These are phyloP conservation scores for Petaurus breviceps DNA, from an alignment of 2,113 vertebrate species.

Conservation along the genomic window DNA sequence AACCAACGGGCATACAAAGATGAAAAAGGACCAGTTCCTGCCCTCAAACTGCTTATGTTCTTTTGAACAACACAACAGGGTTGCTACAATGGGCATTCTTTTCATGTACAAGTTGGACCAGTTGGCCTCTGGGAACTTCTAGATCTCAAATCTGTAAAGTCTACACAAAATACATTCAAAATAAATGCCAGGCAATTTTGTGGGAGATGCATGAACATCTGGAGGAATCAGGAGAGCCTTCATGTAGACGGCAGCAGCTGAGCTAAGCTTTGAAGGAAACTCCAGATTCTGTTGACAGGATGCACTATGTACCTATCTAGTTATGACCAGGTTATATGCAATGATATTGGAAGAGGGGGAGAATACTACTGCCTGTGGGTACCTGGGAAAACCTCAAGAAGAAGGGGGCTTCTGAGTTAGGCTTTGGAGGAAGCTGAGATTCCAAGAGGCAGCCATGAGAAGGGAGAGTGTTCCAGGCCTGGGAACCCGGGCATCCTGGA, in stretches of 20 bases:
- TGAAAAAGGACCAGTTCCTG: too few relatives aligned
- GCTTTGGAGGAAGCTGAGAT: background rate
- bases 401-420: background rate
- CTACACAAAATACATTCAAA: background rate
- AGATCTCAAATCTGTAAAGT: background rate
- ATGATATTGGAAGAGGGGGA: background rate
- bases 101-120: too few relatives aligned
- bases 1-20: too few relatives aligned
- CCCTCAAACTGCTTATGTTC: too few relatives aligned
- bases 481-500: background rate
- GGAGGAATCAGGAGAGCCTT: background rate
- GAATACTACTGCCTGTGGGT: background rate
- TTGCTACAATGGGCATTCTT: too few relatives aligned
- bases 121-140: too few relatives aligned
- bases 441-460: background rate
- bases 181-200: background rate
- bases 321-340: background rate
- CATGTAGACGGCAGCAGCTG: background rate
- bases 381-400: background rate
- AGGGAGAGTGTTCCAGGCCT: background rate
- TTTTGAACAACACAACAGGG: too few relatives aligned
- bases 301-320: background rate
- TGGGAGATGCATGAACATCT: background rate
- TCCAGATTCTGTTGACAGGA: background rate
- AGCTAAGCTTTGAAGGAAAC: background rate